These are phyloP conservation scores for Halictus rubicundus DNA, from an alignment of 1,140 invertebrate species.

Conservation along the genomic window DNA sequence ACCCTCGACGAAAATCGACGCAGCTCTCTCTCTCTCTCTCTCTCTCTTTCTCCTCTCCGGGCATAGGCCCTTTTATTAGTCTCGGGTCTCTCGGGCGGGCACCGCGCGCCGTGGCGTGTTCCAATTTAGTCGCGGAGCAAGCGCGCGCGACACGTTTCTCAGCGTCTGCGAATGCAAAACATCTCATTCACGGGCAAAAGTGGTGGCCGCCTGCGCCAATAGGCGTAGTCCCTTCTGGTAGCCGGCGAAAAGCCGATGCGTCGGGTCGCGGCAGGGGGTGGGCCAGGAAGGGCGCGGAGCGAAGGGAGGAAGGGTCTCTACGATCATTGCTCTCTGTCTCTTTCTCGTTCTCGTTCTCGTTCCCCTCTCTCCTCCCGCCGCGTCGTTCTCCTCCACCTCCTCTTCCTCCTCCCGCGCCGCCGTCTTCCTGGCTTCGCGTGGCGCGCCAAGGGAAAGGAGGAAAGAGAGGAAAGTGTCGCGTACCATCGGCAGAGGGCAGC, in stretches of 20 bases:
- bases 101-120: slow-evolving; percentile 47
- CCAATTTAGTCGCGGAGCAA: slow-evolving; percentile 57
- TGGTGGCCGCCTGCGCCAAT: slow-evolving; percentile 63
- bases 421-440: slow-evolving; percentile 17
- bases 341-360: slow-evolving; percentile 26
- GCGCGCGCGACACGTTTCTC: slow-evolving; percentile 71
- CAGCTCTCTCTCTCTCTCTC: not conserved
- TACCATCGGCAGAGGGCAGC: slow-evolving; percentile 55
- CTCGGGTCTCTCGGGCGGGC: slow-evolving; percentile 9
- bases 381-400: not conserved
- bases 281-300: slow-evolving; percentile 1
- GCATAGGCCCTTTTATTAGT: slow-evolving; percentile 20
- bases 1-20: slow-evolving; percentile 24
- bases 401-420: not conserved
- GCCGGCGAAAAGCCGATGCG: slow-evolving; percentile 55
- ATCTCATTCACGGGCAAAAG: slow-evolving; percentile 78
- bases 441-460: slow-evolving; percentile 47
- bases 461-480: slow-evolving; percentile 50
- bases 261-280: slow-evolving; percentile 9
- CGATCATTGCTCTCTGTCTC: slow-evolving; percentile 13
- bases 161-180: slow-evolving; percentile 80
- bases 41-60: too few species aligned
- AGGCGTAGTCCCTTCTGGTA: slow-evolving; percentile 65
- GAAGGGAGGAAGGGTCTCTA: not conserved
- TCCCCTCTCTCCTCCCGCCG: too few species aligned